These are phyloP conservation scores for Homarus gammarus DNA, from an alignment of 2,888 invertebrate genomes.

Conservation along the genomic window DNA sequence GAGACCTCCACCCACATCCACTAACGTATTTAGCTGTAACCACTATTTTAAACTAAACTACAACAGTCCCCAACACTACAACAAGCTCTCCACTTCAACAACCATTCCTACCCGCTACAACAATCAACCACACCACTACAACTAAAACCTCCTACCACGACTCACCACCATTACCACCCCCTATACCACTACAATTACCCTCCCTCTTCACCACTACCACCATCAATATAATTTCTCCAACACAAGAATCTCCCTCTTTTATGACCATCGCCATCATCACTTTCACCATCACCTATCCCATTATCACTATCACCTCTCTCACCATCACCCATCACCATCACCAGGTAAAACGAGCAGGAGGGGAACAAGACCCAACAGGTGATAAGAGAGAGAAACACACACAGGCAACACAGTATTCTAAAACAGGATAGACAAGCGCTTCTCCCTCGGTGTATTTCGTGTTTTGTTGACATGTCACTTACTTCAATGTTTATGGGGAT, in stretches of 20 bases:
- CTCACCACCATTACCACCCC: no score
- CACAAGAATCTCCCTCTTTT: no score
- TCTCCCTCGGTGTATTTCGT: not conserved
- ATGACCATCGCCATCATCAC: no score
- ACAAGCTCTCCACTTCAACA: no score
- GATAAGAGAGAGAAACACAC: not conserved
- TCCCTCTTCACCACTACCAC: not conserved
- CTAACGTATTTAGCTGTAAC: no score
- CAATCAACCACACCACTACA: no score
- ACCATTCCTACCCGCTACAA: no score
- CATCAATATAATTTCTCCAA: not conserved
- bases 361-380: slow-evolving; percentile 4
- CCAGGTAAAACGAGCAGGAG: not conserved
- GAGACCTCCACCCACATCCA: no score
- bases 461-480: slow-evolving; percentile 13
- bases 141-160: no score
- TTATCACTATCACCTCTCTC: not conserved
- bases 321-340: not conserved
- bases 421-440: not conserved
- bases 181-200: not conserved
- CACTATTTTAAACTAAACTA: no score
- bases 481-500: not conserved
- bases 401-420: not conserved
- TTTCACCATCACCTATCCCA: no score
- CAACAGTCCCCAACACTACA: not conserved